A percentile compares a stretch with the other conserved stretches of the same genome.
These are phyloP conservation scores for Tinea semifulvella DNA, from an alignment of 2,888 invertebrate genomes.

Conservation along the genomic window DNA sequence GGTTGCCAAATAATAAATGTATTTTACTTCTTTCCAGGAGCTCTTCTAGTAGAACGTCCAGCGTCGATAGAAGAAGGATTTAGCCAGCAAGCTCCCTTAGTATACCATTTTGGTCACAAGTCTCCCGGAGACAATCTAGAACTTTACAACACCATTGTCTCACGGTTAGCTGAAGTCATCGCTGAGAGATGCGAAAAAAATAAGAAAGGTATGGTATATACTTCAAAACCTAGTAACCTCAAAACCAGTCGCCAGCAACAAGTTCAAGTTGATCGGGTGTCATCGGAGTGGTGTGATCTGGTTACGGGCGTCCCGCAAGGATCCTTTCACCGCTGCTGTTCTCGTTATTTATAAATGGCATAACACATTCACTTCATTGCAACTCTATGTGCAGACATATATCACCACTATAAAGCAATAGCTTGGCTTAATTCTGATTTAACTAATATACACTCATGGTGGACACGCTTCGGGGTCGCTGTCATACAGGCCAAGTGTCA, in stretches of 20 bases:
- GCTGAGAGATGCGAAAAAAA: constrained; percentile 85
- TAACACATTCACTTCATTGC: too few species aligned
- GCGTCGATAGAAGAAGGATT: constrained; percentile 96
- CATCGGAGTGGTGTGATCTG: not conserved
- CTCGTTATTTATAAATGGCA: too few species aligned
- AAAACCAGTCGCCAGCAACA: too few species aligned
- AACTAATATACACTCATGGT: too few species aligned
- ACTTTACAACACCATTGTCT: constrained; percentile 84
- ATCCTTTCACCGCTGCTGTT: too few species aligned
- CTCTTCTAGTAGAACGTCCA: constrained; percentile 89
- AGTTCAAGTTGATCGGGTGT: not conserved
- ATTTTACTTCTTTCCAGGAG: constrained; percentile 56
- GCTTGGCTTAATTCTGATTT: too few species aligned
- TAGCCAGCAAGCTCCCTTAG: constrained; percentile 90
- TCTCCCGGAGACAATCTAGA: constrained; percentile 78
- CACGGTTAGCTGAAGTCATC: constrained; percentile 86
- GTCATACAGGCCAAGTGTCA: too few species aligned
- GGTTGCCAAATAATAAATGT: too few species aligned
- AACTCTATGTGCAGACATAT: too few species aligned
- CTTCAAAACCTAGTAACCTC: not conserved
- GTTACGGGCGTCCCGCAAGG: too few species aligned
- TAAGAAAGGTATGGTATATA: constrained; percentile 76
- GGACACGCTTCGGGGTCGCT: too few species aligned
- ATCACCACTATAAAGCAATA: too few species aligned
- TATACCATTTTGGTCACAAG: constrained; percentile 94